Base-by-base conservation (phyloP, 2,797 vertebrate species). In the Tachyglossus aculeatus region DNA sequence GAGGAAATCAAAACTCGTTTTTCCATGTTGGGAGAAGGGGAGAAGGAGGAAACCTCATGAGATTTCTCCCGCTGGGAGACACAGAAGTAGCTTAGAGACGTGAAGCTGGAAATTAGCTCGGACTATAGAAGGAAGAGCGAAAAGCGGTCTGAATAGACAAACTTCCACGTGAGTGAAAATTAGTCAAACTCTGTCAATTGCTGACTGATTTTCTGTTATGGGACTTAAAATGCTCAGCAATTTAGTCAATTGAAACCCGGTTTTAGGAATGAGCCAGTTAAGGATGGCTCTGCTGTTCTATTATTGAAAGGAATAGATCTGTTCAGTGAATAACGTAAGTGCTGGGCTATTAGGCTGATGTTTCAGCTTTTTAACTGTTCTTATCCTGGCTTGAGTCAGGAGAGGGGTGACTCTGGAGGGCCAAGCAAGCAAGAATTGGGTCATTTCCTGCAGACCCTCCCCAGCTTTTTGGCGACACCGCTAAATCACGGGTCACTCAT, bases 281-380 rank as follows among this genome's bases (percentile, higher is more conserved):
- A 13, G 51, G 57, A 74, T 61, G 55, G 59, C 40, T 72, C 31
- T 71, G 19, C 43, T 55, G n/a, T 68, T 87, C 51, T 0, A 0
- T 74, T 82, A 73, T 65, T 67, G 52, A 71, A 85, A 61, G 47
- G 67, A 51, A 67, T 72, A 62, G 63, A 80, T 61, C 55, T 74
- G 12, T 51, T 75, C 44, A 45, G 71, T 63, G 32, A 27, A 34
- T 69, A 82, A 38, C 3, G 11, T 24, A 32, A 72, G 4, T 52
- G 29, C 14, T 12, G 0, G 4, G 7, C 16, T 21, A 9, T 31
- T 50, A 25, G 47, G n/a, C 36, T 22, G 21, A n/a, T 24, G 16
- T 1, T 22, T 51, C 25, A 16, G 24, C 44, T 18, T 4, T 40
- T 43, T 43, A 54, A 40, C 27, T 18, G 40, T 43, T 37, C 5